A percentile compares a stretch with the other conserved stretches of the same genome.
Evolutionary conservation across 2,797 vertebrate species (phyloP).

Genomic region (Neopelma chrysocephalum): DNA sequence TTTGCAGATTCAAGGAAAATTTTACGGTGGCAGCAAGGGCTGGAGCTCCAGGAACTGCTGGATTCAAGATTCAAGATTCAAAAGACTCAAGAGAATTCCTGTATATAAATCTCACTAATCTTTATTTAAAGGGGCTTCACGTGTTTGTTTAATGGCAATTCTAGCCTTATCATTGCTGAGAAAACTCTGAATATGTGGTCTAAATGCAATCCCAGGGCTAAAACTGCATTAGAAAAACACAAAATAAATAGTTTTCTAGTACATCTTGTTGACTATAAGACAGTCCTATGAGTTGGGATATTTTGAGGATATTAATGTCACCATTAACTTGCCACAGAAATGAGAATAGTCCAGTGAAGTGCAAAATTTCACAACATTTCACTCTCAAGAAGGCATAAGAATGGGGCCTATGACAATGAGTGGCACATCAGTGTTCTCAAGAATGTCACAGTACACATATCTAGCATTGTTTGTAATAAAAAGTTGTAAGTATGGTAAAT

Average conservation of each 20-base stretch:
- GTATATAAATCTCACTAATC: not conserved
- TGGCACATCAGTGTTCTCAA: not conserved
- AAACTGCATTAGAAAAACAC: not conserved
- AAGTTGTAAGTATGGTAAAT: conserved; percentile 8
- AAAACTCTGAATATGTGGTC: not conserved
- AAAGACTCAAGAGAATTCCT: not conserved
- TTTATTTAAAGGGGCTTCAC: not conserved
- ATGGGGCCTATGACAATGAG: conserved; percentile 15
- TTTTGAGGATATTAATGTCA: not conserved
- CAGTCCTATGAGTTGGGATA: not conserved
- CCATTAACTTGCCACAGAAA: not conserved
- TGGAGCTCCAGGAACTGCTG: not conserved
- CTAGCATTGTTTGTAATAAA: conserved; percentile 45
- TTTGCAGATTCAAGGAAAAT: not conserved
- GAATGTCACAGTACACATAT: not conserved
- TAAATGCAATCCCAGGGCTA: not conserved
- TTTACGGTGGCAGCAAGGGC: not conserved
- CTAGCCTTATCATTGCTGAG: not conserved
- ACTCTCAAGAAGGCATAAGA: not conserved
- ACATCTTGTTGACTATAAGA: not conserved
- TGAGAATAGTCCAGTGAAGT: not conserved
- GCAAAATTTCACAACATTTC: conserved; percentile 14
- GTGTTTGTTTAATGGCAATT: not conserved
- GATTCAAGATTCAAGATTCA: no score
- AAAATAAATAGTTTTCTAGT: not conserved